phyloP scores from a whole-genome alignment of 2,113 vertebrate species.

The Actinemys pallida region DNA sequence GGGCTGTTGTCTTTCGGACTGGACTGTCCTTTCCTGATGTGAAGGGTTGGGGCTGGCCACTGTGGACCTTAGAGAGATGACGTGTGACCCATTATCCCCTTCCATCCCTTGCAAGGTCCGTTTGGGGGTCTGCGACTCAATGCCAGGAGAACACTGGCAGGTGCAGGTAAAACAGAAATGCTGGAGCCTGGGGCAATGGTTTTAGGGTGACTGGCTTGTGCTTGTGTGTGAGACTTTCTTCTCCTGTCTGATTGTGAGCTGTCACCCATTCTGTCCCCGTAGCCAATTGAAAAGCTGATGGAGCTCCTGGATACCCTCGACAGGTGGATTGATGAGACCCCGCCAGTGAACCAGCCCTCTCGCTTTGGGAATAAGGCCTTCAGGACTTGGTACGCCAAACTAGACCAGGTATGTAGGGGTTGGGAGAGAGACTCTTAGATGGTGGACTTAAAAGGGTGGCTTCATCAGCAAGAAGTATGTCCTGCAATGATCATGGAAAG shows the following conservation, averaged over 20 bases:
- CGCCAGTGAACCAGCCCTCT: slow-evolving; percentile 94
- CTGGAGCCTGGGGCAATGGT: not conserved
- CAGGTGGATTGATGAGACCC: slow-evolving; percentile 95
- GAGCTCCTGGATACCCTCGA: slow-evolving; percentile 90
- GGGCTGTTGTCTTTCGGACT: slow-evolving; percentile 2
- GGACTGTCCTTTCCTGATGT: not conserved
- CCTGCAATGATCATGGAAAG: not conserved
- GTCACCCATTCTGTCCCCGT: not conserved
- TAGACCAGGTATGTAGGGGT: slow-evolving; percentile 86
- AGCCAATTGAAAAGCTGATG: slow-evolving; percentile 92
- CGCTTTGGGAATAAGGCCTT: slow-evolving; percentile 99
- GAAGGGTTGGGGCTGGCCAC: not conserved
- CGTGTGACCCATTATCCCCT: fast-evolving
- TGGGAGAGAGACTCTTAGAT: not conserved
- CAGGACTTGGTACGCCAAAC: slow-evolving; percentile 92
- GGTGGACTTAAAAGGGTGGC: not conserved
- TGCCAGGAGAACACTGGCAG: not conserved
- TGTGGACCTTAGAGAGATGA: not conserved
- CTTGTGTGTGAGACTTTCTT: not conserved
- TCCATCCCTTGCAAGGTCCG: not conserved
- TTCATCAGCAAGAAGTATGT: not conserved
- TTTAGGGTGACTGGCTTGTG: not conserved
- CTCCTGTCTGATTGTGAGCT: not conserved
- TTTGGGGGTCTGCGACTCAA: not conserved
- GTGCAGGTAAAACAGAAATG: not conserved